phyloP scores from a whole-genome alignment of 2,888 invertebrate species.

The Zygothrica quintamaculata region DNA sequence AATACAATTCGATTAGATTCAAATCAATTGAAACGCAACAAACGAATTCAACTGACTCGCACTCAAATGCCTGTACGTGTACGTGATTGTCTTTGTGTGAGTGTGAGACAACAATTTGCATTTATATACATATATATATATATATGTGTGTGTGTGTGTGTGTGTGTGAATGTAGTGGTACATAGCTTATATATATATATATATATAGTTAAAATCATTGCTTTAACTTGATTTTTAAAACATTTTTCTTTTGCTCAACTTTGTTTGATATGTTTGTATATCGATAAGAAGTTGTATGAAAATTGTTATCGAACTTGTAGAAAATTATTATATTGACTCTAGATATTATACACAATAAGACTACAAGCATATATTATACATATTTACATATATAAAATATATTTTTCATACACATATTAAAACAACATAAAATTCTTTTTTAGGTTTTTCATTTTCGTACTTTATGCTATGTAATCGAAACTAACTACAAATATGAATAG shows the following conservation, averaged over 20 bases:
- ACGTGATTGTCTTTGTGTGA: conserved; percentile 11
- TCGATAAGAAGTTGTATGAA: no score
- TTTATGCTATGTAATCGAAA: conserved; percentile 31
- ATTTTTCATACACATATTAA: conserved; percentile 11
- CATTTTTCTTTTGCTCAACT: conserved; percentile 13
- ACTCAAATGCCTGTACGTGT: conserved; percentile 37
- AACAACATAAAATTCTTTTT: conserved; percentile 29
- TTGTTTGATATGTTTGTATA: no score
- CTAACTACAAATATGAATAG: conserved; percentile 45
- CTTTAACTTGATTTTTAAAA: conserved; percentile 10
- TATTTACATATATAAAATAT: conserved; percentile 3
- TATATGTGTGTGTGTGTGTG: conserved; percentile 6
- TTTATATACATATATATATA: conserved; percentile 2
- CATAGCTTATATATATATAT: not conserved
- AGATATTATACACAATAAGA: no score
- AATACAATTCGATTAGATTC: conserved; percentile 30
- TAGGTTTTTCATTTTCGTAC: conserved; percentile 27
- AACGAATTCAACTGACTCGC: conserved; percentile 36
- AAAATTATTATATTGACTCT: no score
- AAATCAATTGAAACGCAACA: conserved; percentile 39
- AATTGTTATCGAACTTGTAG: no score
- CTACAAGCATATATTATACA: conserved; percentile 2
- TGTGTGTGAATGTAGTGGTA: not conserved
- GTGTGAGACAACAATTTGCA: conserved; percentile 2
- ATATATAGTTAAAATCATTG: conserved; percentile 6